Conservation (phyloP, 2,797 vertebrate species). For the Cynodonichthys magdalenae region DNA sequence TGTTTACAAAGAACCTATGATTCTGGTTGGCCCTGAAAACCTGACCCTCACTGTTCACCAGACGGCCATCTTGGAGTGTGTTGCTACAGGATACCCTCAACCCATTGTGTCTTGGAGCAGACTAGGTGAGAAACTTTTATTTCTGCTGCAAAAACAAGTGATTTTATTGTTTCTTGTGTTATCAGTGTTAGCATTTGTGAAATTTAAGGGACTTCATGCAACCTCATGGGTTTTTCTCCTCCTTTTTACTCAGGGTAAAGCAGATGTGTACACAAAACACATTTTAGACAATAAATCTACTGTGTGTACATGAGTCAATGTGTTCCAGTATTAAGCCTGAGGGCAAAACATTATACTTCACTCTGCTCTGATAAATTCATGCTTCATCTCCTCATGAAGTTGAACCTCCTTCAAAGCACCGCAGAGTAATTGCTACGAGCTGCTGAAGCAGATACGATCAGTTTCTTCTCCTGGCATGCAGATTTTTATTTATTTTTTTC, state of each 20-base stretch:
- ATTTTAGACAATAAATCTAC: conserved; percentile 30
- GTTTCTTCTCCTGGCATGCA: conserved; percentile 33
- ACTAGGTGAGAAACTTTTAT: conserved; percentile 86
- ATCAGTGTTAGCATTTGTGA: neutral
- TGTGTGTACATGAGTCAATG: conserved; percentile 38
- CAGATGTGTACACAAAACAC: conserved; percentile 25
- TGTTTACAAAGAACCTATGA: conserved; percentile 95
- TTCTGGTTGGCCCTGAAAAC: conserved; percentile 97
- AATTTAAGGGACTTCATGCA: neutral
- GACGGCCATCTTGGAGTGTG: conserved; percentile 96
- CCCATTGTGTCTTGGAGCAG: conserved; percentile 99
- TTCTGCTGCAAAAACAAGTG: too few species aligned
- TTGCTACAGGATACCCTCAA: conserved; percentile 95
- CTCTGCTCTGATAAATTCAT: conserved; percentile 54
- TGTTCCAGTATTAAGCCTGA: conserved; percentile 43
- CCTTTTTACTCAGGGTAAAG: conserved; percentile 20
- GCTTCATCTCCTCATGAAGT: conserved; percentile 55
- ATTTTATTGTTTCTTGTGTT: too few species aligned
- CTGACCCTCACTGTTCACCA: conserved; percentile 98
- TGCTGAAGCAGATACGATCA: conserved; percentile 62
- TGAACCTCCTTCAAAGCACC: conserved; percentile 40
- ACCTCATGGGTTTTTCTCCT: conserved; percentile 21
- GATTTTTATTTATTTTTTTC: conserved; percentile 42
- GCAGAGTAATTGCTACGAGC: conserved; percentile 60
- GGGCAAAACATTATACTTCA: conserved; percentile 54